Base-by-base conservation (phyloP, 2,797 vertebrate species). In the Yasuhikotakia modesta region DNA sequence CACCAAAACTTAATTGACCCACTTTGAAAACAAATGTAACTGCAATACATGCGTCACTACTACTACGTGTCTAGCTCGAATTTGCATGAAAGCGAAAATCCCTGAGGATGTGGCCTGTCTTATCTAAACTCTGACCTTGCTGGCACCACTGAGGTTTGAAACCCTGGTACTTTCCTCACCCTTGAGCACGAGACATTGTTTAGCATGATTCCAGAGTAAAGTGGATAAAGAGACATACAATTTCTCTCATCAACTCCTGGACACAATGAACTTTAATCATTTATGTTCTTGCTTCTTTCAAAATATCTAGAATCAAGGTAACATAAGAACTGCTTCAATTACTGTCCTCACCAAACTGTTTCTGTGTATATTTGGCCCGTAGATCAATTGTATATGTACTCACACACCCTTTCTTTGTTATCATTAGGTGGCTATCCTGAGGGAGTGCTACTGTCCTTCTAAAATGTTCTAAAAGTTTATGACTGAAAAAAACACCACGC, bases 101-200 rank as follows among this genome's bases (percentile, higher is more conserved):
- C 68, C 58, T 46, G 4, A 78, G 48, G 58, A 78, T 64, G 48
- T 78, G 68, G 8, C 50, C 50, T 10, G 69, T 78, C 60, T 78
- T 72, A 78, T 78, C 68, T 71, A n/a, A 78, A 78, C 58, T 64
- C 22, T 1, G n/a, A 61, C 76, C 69, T 78, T 78, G 67, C 67
- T 78, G 75, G 75, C 74, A 60, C 45, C 19, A 7, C 66, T 35
- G 57, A 63, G 30, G 46, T 22, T 71, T 65, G 35, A 65, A 32
- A 48, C 69, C 13, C 35, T 76, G 12, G 39, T 68, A 70, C 11
- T 22, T 78, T 12, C 8, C 35, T 71, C 35, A 72, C 69, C 17
- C 69, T 78, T 71, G 24, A 78, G 46, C 32, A 45, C 55, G 16
- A 71, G 48, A 50, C 27, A 13, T 45, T 50, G 52, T 32, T 76